A percentile compares a stretch with the other conserved stretches of the same genome.
Evolutionary conservation across 2,888 invertebrate species (phyloP).

Genomic region (Hyposoter didymator): DNA sequence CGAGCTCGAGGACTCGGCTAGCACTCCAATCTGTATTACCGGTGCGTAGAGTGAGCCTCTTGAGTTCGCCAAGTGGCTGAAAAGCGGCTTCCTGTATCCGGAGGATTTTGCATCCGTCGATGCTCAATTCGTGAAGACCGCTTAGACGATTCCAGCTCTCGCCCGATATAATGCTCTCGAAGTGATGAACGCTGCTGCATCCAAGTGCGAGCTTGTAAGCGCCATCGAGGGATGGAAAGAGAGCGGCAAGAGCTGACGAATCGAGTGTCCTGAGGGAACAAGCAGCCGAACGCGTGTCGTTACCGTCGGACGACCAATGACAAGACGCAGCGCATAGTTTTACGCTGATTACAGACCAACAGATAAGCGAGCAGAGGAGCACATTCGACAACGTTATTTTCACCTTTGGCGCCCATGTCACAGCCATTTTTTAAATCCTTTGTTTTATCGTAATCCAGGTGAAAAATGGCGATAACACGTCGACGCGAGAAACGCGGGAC

Average conservation of each 20-base stretch:
- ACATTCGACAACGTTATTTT: conserved; percentile 45
- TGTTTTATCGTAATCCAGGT: conserved; percentile 45
- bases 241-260: conserved; percentile 85
- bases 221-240: conserved; percentile 87
- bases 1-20: conserved; percentile 90
- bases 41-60: conserved; percentile 91
- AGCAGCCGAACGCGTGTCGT: conserved; percentile 86
- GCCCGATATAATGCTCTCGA: conserved; percentile 91
- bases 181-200: conserved; percentile 91
- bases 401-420: conserved; percentile 50
- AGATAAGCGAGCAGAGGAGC: conserved; percentile 29
- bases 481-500: conserved; percentile 51
- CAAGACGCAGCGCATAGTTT: conserved; percentile 83
- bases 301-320: conserved; percentile 86
- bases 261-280: conserved; percentile 85
- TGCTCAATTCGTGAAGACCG: conserved; percentile 90
- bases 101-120: conserved; percentile 92
- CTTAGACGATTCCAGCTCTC: conserved; percentile 90
- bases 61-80: conserved; percentile 91
- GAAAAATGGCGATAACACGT: conserved; percentile 56
- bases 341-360: conserved; percentile 40
- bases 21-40: conserved; percentile 92
- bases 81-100: conserved; percentile 91
- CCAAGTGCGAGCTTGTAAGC: conserved; percentile 90
- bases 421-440: conserved; percentile 65